These are phyloP conservation scores for Oligia strigilis DNA, from an alignment of 2,888 invertebrate genomes.

Conservation along the genomic window DNA sequence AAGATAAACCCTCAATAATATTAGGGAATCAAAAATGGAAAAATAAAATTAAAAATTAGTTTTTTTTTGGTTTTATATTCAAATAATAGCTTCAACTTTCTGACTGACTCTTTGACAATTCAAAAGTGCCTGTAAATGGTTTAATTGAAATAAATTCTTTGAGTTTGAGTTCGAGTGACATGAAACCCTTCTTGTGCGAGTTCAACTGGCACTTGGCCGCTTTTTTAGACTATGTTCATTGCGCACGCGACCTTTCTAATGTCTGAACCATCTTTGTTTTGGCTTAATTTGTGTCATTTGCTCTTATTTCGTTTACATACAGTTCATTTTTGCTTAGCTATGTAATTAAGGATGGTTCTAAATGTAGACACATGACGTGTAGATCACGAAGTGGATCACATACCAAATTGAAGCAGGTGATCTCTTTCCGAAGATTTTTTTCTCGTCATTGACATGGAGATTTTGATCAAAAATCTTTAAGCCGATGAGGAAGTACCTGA, in stretches of 20 bases:
- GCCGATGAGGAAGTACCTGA: slow-evolving; percentile 21
- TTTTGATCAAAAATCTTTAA: slow-evolving; percentile 55
- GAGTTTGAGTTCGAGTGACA: too few relatives aligned
- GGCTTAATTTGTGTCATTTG: slow-evolving; percentile 5
- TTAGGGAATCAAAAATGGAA: slow-evolving; percentile 91
- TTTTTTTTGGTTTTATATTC: too few relatives aligned
- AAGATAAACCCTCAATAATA: slow-evolving; percentile 90
- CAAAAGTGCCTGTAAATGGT: too few relatives aligned
- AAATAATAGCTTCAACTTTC: too few relatives aligned
- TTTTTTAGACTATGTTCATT: slow-evolving; percentile 70
- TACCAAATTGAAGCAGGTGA: slow-evolving; percentile 77
- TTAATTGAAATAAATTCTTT: too few relatives aligned
- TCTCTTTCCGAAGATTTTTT: slow-evolving; percentile 59
- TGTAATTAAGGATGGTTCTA: slow-evolving; percentile 33
- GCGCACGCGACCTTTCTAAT: slow-evolving; percentile 81
- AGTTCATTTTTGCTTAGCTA: slow-evolving; percentile 37
- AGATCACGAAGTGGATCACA: slow-evolving; percentile 75
- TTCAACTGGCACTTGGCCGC: neutral
- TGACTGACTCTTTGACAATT: too few relatives aligned
- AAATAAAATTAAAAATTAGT: too few relatives aligned
- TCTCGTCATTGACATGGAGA: slow-evolving; percentile 45
- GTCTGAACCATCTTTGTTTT: slow-evolving; percentile 55
- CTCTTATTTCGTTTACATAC: slow-evolving; percentile 39
- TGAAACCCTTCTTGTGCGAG: neutral
- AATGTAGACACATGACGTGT: slow-evolving; percentile 65